Base-by-base conservation (phyloP, 92 coral and sea anemone species). In the Anthopleura xanthogrammica region DNA sequence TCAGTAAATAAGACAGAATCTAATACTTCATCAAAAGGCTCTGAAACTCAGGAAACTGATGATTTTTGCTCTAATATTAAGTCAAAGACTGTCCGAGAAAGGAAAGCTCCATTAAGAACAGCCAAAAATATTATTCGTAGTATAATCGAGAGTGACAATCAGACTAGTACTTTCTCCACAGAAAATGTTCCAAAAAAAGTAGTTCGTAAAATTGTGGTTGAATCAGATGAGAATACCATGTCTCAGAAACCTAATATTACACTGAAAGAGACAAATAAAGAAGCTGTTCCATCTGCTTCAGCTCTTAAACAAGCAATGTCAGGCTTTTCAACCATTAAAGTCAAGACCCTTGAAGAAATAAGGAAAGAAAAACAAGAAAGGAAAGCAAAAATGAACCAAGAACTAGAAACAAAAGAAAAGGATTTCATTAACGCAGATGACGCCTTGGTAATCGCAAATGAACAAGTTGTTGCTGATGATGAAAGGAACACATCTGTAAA, bases 281-380 rank as follows among this genome's bases (percentile, higher is more conserved):
- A 72, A 77, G 80, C 86, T 42, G 60, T 19, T 23, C 20, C 13
- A 60, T 29, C 36, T 29, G 36, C 36, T 16, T 11, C 46, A 16
- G 56, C 23, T 62, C 20, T 23, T 7, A 22, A 36, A 22, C 64
- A 56, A 41, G 39, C 62, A 36, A 71, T 40, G 14, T 71, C 85
- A 40, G 40, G 10, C 41, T 4, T 80, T 57, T 84, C 88, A 50
- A 79, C 85, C 22, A 85, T 93, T 8, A 91, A 83, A 41, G 92
- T 93, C 50, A 93, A 93, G 66, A 68, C 91, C 12, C 87, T 93
- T 79, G 94, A 91, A 58, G 97, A 93, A 74, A 91, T 93, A 16
- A 88, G 91, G 94, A 83, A 86, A 60, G 90, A 91, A 80, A 93
- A 93, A 77, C 83, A 86, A 56, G 86, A 85, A 42, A 71, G 95